Evolutionary conservation across 30 jellyfish, hydroid and myxozoan species (phyloP).

Genomic region (Turritopsis dohrnii): DNA sequence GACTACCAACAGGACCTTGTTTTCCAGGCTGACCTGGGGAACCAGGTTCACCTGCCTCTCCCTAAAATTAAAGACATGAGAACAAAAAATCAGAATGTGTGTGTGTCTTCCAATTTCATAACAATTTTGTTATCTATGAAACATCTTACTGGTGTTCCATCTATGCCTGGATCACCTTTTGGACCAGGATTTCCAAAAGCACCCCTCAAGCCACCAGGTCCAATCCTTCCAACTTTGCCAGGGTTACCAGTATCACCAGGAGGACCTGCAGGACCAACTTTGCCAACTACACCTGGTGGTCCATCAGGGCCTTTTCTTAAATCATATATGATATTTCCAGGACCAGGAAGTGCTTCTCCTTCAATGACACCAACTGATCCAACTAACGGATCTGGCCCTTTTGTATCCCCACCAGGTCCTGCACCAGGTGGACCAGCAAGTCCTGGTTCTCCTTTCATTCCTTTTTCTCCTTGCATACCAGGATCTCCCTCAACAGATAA

Average conservation of each 20-base stretch:
- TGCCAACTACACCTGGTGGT: constrained; percentile 93
- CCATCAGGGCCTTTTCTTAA: constrained; percentile 57
- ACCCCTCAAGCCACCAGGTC: constrained; percentile 70
- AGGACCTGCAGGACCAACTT: constrained; percentile 87
- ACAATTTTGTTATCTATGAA: neutral
- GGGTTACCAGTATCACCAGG: constrained; percentile 72
- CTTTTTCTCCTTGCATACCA: constrained; percentile 66
- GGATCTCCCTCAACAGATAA: constrained; percentile 59
- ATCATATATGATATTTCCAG: constrained; percentile 27
- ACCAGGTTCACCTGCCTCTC: constrained; percentile 75
- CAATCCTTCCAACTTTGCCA: constrained; percentile 82
- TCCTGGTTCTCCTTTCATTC: constrained; percentile 76
- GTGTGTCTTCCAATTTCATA: neutral
- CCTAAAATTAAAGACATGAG: constrained; percentile 39
- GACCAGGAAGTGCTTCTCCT: constrained; percentile 72
- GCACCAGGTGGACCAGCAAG: constrained; percentile 86
- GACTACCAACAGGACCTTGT: constrained; percentile 75
- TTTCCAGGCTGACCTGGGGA: constrained; percentile 61
- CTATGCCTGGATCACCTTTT: constrained; percentile 64
- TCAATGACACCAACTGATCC: constrained; percentile 79
- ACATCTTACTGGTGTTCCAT: constrained; percentile 58
- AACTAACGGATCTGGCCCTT: constrained; percentile 96
- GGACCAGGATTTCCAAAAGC: constrained; percentile 80
- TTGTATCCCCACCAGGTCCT: constrained; percentile 58
- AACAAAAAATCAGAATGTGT: neutral